Conservation (phyloP, 2,888 invertebrate species). For the Unio pictorum region DNA sequence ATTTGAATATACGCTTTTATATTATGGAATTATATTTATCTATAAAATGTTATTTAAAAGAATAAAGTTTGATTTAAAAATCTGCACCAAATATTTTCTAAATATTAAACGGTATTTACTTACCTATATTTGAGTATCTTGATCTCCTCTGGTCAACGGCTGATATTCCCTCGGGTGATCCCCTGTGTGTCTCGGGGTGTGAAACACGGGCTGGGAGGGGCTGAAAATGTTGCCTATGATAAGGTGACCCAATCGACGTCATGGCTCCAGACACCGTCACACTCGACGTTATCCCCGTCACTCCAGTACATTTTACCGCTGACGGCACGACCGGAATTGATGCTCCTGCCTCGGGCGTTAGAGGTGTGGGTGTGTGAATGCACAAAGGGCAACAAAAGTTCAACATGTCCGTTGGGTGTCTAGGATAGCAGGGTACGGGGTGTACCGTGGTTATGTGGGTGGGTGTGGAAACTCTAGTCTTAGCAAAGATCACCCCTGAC, state of each 20-base stretch:
- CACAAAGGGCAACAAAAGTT: conserved; percentile 63
- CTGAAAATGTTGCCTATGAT: conserved; percentile 2
- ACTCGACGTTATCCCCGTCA: neutral
- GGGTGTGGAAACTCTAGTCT: conserved; percentile 19
- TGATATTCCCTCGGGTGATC: conserved; percentile 14
- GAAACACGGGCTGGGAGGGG: neutral
- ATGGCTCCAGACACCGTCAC: conserved; percentile 1
- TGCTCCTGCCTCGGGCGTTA: conserved; percentile 2
- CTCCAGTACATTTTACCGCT: conserved; percentile 4
- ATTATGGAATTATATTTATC: too few relatives aligned
- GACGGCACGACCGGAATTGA: conserved; percentile 6
- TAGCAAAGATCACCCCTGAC: conserved; percentile 20
- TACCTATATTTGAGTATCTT: conserved; percentile 35
- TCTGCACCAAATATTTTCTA: too few relatives aligned
- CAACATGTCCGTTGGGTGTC: conserved; percentile 56
- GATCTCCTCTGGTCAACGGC: conserved; percentile 21
- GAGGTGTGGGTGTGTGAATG: conserved; percentile 41
- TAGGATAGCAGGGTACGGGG: conserved; percentile 51
- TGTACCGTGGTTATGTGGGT: conserved; percentile 26
- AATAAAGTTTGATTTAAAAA: too few relatives aligned
- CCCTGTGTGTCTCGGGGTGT: conserved; percentile 5
- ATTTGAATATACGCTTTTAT: too few relatives aligned
- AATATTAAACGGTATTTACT: conserved; percentile 3
- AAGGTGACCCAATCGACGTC: neutral
- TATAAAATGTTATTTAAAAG: too few relatives aligned